Evolutionary conservation across 1,140 invertebrate genomes (phyloP), one percentile per base, ranked within the genome.

Genomic region (Drosophila simulans): DNA sequence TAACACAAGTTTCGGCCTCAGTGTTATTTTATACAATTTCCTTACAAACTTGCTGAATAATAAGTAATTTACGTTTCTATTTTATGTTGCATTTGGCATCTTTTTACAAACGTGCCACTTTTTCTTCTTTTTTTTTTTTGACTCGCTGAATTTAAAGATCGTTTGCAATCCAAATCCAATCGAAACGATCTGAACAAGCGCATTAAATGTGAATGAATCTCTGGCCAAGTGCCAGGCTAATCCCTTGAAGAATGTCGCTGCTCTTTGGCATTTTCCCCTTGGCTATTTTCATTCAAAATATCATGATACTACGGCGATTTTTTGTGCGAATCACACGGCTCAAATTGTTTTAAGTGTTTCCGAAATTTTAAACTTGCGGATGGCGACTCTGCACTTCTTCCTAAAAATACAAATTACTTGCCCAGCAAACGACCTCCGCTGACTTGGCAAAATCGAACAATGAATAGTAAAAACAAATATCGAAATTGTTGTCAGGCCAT

Each of bases 251-350:
- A 39, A 27, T 64, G 79, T 82, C 80, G 58, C 69, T 78, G 80
- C 75, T 57, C 80, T 84, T 79, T 83, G 80, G 52, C 70, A 84
- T 83, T 82, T 83, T 39, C 35, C 17, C 45, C 10, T 7, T 7
- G 55, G 13, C 75, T 80, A 76, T 84, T 83, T 80, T 70, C 12
- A 65, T 48, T 64, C 22, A 15, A 42, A 62, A 39, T 52, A 40
- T 39, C 22, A 42, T 43, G n/a, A 60, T 27, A 42, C 52, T 5
- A 17, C 11, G 37, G 49, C n/a, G 20, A 49, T 12, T 27, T 54
- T 35, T 46, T 48, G 42, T 22, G 27, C 27, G 31, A 35, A 45
- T 62, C 55, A 51, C 43, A 66, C 59, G 62, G 49, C 15, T 52
- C 15, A 27, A 58, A 46, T 60, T 56, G 65, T n/a, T 52, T 55